These are phyloP conservation scores for Phymorhynchus buccinoides DNA, from an alignment of 1,140 invertebrate genomes.

Conservation along the genomic window DNA sequence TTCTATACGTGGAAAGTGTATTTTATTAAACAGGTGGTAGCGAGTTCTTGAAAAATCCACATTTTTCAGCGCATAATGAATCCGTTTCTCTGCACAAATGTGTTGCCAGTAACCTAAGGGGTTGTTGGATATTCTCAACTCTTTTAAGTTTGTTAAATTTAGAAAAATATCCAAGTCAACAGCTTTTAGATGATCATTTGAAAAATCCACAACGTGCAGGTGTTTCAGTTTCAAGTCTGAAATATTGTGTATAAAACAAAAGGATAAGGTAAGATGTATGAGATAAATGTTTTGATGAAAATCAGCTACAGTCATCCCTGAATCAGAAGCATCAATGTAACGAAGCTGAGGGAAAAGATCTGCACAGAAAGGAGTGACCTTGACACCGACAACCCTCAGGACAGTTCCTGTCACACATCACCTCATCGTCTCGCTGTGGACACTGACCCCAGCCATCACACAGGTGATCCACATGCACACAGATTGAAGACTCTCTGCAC, in stretches of 20 bases:
- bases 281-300: background rate
- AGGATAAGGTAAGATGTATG: background rate
- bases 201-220: too few species aligned
- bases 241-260: background rate
- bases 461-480: conserved; percentile 4
- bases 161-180: too few species aligned
- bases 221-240: too few species aligned
- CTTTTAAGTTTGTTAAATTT: too few species aligned
- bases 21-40: too few species aligned
- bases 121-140: too few species aligned
- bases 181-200: too few species aligned
- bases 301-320: background rate
- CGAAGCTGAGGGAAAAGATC: background rate
- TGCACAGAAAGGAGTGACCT: background rate
- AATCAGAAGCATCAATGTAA: background rate
- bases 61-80: too few species aligned
- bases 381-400: conserved; percentile 5
- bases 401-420: background rate
- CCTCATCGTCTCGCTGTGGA: conserved; percentile 11
- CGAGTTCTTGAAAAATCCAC: too few species aligned
- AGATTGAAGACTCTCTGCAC: background rate
- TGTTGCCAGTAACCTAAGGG: too few species aligned
- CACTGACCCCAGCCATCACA: conserved; percentile 28
- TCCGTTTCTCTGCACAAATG: too few species aligned
- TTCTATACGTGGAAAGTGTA: too few species aligned